A percentile compares a stretch with the other conserved stretches of the same genome.
These are phyloP conservation scores for Peromyscus polionotus DNA, from an alignment of 2,113 vertebrate species.

Conservation along the genomic window DNA sequence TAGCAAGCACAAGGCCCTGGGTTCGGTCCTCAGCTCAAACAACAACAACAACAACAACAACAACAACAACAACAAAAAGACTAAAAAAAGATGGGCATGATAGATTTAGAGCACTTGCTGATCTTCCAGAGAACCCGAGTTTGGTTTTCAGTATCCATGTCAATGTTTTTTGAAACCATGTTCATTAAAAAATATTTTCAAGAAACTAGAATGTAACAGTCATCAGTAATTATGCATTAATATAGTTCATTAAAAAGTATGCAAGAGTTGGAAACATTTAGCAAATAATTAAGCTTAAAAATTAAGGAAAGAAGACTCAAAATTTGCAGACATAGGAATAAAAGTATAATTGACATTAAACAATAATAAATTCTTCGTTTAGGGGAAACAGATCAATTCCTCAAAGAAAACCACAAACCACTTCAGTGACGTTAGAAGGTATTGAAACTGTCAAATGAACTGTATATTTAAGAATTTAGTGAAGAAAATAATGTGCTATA, in stretches of 20 bases:
- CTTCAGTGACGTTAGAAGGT: background rate
- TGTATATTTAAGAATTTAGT: slow-evolving; percentile 13
- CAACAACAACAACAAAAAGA: no score
- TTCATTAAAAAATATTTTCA: background rate
- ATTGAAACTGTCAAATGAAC: background rate
- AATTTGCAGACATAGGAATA: background rate
- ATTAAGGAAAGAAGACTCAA: background rate
- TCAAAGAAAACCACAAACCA: background rate
- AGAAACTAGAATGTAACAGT: slow-evolving; percentile 34
- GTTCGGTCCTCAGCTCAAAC: no score
- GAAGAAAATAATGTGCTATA: slow-evolving; percentile 50
- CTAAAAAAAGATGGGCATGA: background rate
- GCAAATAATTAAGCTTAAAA: slow-evolving; percentile 36
- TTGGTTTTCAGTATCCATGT: background rate
- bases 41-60: no score
- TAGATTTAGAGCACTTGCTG: background rate
- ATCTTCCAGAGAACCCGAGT: background rate
- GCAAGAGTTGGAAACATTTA: slow-evolving; percentile 40
- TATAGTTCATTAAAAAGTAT: slow-evolving; percentile 30
- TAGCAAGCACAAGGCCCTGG: no score
- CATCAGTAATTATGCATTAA: slow-evolving; percentile 22
- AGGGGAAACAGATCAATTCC: background rate
- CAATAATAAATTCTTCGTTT: background rate
- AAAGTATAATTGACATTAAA: background rate
- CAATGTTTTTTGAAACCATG: background rate